These are phyloP conservation scores for Chionis minor DNA, from an alignment of 2,113 vertebrate species.

Conservation along the genomic window DNA sequence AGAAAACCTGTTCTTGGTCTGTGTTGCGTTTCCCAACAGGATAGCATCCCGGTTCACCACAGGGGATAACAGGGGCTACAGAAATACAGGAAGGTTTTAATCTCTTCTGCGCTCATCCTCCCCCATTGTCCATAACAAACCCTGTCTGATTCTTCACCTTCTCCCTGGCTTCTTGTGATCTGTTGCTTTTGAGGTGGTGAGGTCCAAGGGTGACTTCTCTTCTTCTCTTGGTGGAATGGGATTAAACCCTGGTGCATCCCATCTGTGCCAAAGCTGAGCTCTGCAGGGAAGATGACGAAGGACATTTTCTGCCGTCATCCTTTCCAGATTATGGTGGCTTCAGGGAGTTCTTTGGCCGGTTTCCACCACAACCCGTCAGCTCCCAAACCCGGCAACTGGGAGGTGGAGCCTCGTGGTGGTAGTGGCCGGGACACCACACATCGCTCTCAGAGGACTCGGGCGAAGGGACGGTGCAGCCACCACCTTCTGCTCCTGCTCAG, in stretches of 20 bases:
- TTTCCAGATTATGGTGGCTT: neutral
- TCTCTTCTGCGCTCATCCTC: neutral
- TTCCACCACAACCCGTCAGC: neutral
- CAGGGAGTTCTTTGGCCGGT: slow-evolving; percentile 29
- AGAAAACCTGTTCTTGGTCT: neutral
- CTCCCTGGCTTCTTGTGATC: neutral
- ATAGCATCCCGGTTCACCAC: neutral
- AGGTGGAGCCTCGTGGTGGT: slow-evolving; percentile 43
- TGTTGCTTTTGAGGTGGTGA: neutral
- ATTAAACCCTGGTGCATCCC: neutral
- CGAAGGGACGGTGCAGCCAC: neutral
- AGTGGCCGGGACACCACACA: neutral
- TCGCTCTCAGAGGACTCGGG: neutral
- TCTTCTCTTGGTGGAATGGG: neutral
- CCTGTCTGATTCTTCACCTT: neutral
- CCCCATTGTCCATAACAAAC: neutral
- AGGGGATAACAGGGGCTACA: neutral
- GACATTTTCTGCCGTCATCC: neutral
- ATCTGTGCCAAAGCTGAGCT: accelerated
- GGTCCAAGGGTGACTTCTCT: neutral
- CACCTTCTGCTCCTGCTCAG: neutral
- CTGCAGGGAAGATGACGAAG: accelerated
- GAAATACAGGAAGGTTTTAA: neutral
- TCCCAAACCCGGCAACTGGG: neutral
- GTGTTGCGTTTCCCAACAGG: neutral